phyloP scores from a whole-genome alignment of 2,113 vertebrate genomes.

The Chloroceryle aenea region DNA sequence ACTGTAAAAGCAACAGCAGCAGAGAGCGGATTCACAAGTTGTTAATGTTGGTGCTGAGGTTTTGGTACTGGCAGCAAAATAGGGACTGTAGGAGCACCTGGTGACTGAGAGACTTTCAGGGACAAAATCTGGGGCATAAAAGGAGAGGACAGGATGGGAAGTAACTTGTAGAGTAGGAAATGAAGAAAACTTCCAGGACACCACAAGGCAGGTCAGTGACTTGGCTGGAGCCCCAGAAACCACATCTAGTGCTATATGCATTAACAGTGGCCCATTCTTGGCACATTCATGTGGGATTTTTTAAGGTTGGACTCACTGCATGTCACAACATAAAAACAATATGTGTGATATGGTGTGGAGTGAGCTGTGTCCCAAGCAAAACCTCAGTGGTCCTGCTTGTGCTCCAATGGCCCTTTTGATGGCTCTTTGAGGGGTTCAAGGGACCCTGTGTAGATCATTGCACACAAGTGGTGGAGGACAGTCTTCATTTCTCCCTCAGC shows the following conservation, averaged over 20 bases:
- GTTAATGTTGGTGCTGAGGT: neutral
- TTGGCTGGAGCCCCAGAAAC: neutral
- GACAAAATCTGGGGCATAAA: neutral
- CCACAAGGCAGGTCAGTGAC: neutral
- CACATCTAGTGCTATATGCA: neutral
- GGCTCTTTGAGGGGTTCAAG: neutral
- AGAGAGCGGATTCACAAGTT: neutral
- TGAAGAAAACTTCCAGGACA: neutral
- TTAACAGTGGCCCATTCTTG: neutral
- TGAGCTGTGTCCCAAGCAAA: neutral
- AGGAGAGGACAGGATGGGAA: neutral
- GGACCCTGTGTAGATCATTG: neutral
- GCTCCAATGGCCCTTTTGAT: neutral
- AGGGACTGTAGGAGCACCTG: neutral
- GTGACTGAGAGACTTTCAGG: neutral
- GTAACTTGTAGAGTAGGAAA: neutral
- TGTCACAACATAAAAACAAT: neutral
- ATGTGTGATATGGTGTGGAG: neutral
- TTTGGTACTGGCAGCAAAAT: neutral
- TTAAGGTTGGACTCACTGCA: neutral
- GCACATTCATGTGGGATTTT: neutral
- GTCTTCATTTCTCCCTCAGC: neutral
- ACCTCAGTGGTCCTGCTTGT: rapidly evolving
- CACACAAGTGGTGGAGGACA: neutral
- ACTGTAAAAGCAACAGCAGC: neutral